These are phyloP conservation scores for Eueides isabella DNA, from an alignment of 1,140 invertebrate species.

Conservation along the genomic window DNA sequence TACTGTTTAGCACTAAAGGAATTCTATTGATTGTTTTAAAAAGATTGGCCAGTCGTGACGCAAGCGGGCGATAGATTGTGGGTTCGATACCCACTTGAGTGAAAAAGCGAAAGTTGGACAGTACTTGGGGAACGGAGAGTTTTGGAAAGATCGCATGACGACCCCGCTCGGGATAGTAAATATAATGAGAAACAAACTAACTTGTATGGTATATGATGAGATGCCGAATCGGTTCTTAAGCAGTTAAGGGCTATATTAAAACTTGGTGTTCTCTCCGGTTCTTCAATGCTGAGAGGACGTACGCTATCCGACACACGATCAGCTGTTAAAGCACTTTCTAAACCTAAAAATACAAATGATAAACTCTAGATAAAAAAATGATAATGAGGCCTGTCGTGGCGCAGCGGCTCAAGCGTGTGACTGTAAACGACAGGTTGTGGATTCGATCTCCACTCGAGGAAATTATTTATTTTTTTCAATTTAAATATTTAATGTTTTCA, in stretches of 20 bases:
- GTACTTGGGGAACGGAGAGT: neutral
- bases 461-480: no score
- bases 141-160: neutral
- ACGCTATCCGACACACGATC: conserved; percentile 43
- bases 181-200: conserved; percentile 32
- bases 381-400: no score
- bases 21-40: no score
- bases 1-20: no score
- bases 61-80: no score
- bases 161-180: conserved; percentile 17
- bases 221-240: conserved; percentile 47
- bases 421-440: no score
- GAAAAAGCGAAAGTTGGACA: no score
- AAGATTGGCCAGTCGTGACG: no score
- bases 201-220: conserved; percentile 56
- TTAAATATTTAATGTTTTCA: no score
- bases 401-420: no score
- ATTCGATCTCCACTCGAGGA: no score
- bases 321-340: conserved; percentile 36
- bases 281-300: conserved; percentile 34
- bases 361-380: neutral
- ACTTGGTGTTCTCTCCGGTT: conserved; percentile 14
- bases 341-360: neutral
- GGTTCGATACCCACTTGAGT: no score
- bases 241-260: conserved; percentile 55